Evolutionary conservation across 2,888 invertebrate genomes (phyloP).

Genomic region (Agonopterix alstromeriana): DNA sequence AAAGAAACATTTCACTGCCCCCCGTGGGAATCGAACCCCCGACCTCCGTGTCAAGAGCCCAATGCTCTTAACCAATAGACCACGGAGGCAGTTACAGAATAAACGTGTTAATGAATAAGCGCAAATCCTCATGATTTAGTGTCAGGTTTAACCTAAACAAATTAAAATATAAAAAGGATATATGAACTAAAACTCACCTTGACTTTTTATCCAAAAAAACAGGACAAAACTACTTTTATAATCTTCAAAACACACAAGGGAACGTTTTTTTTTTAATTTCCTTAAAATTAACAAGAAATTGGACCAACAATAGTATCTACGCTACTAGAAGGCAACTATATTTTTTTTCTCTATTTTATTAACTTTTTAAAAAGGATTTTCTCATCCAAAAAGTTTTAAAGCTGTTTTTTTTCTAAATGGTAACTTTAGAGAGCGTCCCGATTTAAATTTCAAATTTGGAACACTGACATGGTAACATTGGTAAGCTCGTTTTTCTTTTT

Average conservation of each 20-base stretch:
- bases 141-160: too few relatives aligned
- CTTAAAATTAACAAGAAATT: slow-evolving; percentile 32
- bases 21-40: too few relatives aligned
- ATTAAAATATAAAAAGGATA: too few relatives aligned
- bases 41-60: too few relatives aligned
- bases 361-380: slow-evolving; percentile 16
- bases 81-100: too few relatives aligned
- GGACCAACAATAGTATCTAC: slow-evolving; percentile 49
- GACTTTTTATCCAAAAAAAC: slow-evolving; percentile 1
- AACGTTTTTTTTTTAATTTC: slow-evolving; percentile 13
- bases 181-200: too few relatives aligned
- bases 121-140: too few relatives aligned
- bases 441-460: slow-evolving; percentile 23
- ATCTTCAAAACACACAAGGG: slow-evolving; percentile 10
- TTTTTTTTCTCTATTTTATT: slow-evolving; percentile 18
- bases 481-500: slow-evolving; percentile 63
- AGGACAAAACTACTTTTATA: slow-evolving; percentile 28
- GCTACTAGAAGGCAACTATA: slow-evolving; percentile 66
- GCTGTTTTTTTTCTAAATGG: slow-evolving; percentile 21
- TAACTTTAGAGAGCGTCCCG: slow-evolving; percentile 14
- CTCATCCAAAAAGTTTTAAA: slow-evolving; percentile 29
- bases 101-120: too few relatives aligned
- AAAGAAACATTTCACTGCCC: too few relatives aligned
- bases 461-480: slow-evolving; percentile 30
- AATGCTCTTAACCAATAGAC: too few relatives aligned